Conservation (phyloP, 1,140 invertebrate genomes). For the Drosophila kurseongensis region DNA sequence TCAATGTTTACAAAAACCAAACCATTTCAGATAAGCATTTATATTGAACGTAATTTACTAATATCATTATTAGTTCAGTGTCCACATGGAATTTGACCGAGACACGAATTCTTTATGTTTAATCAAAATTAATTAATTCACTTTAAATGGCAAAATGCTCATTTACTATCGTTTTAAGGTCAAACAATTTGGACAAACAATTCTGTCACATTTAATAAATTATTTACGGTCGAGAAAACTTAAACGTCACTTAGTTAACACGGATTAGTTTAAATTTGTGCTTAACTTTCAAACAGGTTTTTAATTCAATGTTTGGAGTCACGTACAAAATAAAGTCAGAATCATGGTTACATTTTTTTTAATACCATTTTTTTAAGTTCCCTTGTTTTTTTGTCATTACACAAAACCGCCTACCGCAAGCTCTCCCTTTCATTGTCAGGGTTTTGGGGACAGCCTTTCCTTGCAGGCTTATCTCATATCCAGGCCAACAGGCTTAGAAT, state of each 20-base stretch:
- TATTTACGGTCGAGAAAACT: conserved; percentile 1
- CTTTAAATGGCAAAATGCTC: background rate
- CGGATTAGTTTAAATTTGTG: background rate
- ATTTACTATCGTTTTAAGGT: background rate
- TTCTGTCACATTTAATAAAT: background rate
- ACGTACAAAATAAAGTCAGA: too few relatives aligned
- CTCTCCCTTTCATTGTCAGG: conserved; percentile 47
- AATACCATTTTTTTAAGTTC: too few relatives aligned
- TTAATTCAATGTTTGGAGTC: too few relatives aligned
- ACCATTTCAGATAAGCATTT: background rate
- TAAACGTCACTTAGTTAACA: background rate
- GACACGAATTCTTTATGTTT: background rate
- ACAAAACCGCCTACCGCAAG: background rate
- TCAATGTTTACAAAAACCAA: background rate
- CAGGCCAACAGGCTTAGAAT: conserved; percentile 20
- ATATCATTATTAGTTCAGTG: background rate
- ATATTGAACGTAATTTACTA: background rate
- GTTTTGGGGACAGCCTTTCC: conserved; percentile 9
- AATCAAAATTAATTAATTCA: background rate
- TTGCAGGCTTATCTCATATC: conserved; percentile 53
- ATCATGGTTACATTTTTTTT: too few relatives aligned
- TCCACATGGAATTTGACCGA: background rate
- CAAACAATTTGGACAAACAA: background rate
- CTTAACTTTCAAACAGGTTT: background rate
- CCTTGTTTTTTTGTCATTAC: background rate